phyloP scores from a whole-genome alignment of 2,888 invertebrate species.

The Parthenolecanium corni region DNA sequence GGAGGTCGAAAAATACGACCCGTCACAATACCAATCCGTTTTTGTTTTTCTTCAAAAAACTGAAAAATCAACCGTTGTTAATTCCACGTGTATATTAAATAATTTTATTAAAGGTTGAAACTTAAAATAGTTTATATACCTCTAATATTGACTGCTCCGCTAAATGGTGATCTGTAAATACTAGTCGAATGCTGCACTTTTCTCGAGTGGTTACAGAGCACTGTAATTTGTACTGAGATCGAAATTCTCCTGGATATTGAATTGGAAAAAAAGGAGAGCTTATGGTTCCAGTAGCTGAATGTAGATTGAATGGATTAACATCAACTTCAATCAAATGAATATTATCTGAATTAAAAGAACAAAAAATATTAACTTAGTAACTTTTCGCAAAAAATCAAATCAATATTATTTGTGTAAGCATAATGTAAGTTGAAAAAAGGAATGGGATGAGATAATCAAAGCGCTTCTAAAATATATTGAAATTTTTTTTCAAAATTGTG shows the following conservation, averaged over 20 bases:
- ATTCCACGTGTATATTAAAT: neutral
- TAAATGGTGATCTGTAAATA: slow-evolving; percentile 57
- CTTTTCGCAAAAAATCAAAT: too few relatives aligned
- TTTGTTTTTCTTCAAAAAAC: slow-evolving; percentile 56
- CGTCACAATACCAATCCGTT: slow-evolving; percentile 41
- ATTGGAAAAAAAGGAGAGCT: slow-evolving; percentile 57
- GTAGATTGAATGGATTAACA: neutral
- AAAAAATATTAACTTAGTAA: too few relatives aligned
- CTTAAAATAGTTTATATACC: slow-evolving; percentile 38
- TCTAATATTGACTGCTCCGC: slow-evolving; percentile 54
- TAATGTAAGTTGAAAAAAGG: too few relatives aligned
- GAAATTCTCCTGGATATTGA: slow-evolving; percentile 53
- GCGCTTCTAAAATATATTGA: too few relatives aligned
- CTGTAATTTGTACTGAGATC: slow-evolving; percentile 51
- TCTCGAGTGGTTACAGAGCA: slow-evolving; percentile 38
- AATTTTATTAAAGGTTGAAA: neutral
- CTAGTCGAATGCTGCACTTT: slow-evolving; percentile 43
- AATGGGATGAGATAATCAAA: too few relatives aligned
- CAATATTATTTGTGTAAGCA: too few relatives aligned
- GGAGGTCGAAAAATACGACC: slow-evolving; percentile 58
- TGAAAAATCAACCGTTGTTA: slow-evolving; percentile 34
- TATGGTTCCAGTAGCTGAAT: slow-evolving; percentile 41
- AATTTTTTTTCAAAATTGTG: too few relatives aligned
- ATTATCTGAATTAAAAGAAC: neutral
- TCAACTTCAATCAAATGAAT: neutral